phyloP scores from a whole-genome alignment of 1,140 invertebrate genomes.

The Papilio dardanus region DNA sequence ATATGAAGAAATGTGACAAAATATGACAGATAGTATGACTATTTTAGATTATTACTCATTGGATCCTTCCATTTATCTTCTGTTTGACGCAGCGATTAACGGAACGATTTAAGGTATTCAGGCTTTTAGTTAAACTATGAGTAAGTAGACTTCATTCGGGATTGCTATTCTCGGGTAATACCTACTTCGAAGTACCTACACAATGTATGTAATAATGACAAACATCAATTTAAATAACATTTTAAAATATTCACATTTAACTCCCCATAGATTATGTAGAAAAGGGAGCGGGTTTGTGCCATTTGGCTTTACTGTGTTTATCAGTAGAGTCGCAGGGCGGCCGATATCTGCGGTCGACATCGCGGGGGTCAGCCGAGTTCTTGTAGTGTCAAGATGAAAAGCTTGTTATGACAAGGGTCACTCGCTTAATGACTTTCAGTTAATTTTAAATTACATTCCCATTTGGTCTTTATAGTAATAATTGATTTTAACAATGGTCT shows the following conservation, averaged over 20 bases:
- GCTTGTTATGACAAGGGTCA: slow-evolving; percentile 71
- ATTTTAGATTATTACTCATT: background rate
- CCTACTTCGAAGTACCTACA: background rate
- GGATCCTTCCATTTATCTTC: background rate
- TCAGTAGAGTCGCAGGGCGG: slow-evolving; percentile 67
- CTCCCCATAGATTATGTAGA: slow-evolving; percentile 53
- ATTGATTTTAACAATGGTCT: background rate
- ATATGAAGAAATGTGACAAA: no score
- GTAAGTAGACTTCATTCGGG: background rate
- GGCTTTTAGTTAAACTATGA: background rate
- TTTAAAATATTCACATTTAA: slow-evolving; percentile 41
- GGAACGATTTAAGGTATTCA: no score
- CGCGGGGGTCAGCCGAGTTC: slow-evolving; percentile 64
- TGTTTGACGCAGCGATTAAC: background rate
- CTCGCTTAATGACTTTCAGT: slow-evolving; percentile 34
- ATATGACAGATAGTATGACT: background rate
- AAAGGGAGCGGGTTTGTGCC: slow-evolving; percentile 53
- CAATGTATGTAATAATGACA: background rate
- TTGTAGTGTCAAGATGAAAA: slow-evolving; percentile 68
- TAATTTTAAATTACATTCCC: slow-evolving; percentile 29
- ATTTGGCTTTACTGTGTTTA: slow-evolving; percentile 75
- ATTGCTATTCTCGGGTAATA: background rate
- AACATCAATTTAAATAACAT: slow-evolving; percentile 16
- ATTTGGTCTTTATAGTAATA: slow-evolving; percentile 10
- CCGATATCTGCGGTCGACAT: slow-evolving; percentile 70